Evolutionary conservation across 2,797 vertebrate genomes (phyloP).

Genomic region (Aselliscus stoliczkanus): DNA sequence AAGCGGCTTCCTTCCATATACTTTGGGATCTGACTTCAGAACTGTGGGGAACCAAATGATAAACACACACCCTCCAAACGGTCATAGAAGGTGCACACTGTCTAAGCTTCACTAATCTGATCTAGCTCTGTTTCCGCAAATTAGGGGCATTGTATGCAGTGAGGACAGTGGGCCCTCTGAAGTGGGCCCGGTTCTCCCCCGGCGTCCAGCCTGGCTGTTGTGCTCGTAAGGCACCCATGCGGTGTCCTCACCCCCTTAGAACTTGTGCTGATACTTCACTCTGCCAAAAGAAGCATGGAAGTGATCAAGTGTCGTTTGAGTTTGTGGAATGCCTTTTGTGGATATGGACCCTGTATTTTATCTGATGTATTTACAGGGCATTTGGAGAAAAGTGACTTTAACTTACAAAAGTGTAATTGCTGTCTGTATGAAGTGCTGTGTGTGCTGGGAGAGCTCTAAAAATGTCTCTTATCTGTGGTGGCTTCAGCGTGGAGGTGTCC

Average conservation of each 20-base stretch:
- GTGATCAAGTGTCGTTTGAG: neutral
- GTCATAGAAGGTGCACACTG: rapidly evolving
- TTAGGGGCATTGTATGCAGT: rapidly evolving
- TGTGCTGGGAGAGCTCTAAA: neutral
- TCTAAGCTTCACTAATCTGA: rapidly evolving
- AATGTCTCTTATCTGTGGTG: neutral
- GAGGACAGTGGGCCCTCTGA: rapidly evolving
- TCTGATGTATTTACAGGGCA: neutral
- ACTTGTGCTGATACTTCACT: rapidly evolving
- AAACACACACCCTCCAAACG: rapidly evolving
- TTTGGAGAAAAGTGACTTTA: neutral
- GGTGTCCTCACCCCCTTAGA: neutral
- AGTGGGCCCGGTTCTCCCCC: rapidly evolving
- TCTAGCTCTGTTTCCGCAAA: rapidly evolving
- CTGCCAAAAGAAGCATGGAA: neutral
- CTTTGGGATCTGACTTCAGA: neutral
- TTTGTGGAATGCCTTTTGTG: neutral
- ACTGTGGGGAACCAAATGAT: neutral
- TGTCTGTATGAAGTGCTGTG: neutral
- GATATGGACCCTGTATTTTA: neutral
- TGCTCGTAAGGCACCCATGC: neutral
- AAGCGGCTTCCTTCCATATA: neutral
- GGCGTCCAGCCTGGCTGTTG: rapidly evolving
- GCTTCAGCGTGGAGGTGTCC: too few relatives aligned
- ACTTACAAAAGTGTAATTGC: neutral